A percentile compares a stretch with the other conserved stretches of the same genome.
These are phyloP conservation scores for Edolisoma coerulescens DNA, from an alignment of 2,113 vertebrate species.

Conservation along the genomic window DNA sequence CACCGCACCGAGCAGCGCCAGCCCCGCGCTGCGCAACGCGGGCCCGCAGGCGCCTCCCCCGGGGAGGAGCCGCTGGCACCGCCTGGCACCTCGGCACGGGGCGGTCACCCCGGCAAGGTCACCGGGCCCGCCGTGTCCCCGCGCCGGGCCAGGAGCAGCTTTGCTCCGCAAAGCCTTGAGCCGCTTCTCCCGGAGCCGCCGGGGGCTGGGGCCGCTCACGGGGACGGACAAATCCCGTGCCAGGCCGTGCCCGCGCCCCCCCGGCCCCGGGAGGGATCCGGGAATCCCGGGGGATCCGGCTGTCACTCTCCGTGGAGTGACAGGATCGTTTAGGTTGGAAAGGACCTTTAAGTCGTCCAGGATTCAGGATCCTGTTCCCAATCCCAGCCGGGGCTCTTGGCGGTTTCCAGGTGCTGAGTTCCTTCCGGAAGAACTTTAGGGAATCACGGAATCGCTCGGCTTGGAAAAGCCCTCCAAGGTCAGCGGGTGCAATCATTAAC, in stretches of 20 bases:
- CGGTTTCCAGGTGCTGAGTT: background rate
- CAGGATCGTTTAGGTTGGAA: background rate
- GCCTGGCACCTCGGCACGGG: background rate
- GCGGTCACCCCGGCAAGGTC: background rate
- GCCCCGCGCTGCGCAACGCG: background rate
- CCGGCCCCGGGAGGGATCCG: no score
- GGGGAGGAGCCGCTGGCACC: background rate
- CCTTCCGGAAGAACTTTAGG: background rate
- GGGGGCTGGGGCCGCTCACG: background rate
- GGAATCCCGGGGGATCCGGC: background rate
- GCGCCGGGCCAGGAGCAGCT: background rate
- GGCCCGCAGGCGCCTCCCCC: background rate
- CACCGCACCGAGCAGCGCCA: background rate
- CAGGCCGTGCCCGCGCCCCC: background rate
- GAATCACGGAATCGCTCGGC: background rate
- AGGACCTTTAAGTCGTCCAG: background rate
- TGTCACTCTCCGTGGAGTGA: rapidly evolving
- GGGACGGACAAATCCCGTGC: background rate
- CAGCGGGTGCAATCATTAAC: background rate
- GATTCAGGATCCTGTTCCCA: background rate
- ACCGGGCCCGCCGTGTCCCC: background rate
- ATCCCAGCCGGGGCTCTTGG: background rate
- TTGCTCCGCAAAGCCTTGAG: background rate
- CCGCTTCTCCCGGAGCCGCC: background rate
- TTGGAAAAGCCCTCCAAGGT: background rate